Conservation (phyloP, 1,140 invertebrate genomes). For the Drosophila neocordata region DNA sequence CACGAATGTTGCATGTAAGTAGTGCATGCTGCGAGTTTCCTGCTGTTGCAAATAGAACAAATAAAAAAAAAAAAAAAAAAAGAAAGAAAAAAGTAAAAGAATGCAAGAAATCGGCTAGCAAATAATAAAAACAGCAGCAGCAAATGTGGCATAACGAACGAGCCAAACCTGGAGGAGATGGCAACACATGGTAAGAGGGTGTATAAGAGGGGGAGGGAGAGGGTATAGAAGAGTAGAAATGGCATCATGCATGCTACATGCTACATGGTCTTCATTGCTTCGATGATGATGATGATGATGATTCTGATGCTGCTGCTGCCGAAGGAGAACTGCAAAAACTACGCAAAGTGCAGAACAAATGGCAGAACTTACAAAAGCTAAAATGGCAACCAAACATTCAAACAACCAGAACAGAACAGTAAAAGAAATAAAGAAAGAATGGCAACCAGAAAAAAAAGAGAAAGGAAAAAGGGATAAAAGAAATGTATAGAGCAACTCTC, state of each 20-base stretch:
- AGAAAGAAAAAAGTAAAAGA: slow-evolving; percentile 12
- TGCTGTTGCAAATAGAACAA: too few relatives aligned
- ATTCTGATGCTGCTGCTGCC: slow-evolving; percentile 9
- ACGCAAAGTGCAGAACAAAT: slow-evolving; percentile 76
- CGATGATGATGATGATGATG: slow-evolving; percentile 7
- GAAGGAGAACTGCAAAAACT: slow-evolving; percentile 64
- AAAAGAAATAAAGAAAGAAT: slow-evolving; percentile 16
- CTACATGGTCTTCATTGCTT: slow-evolving; percentile 13
- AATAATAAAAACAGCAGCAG: slow-evolving; percentile 52
- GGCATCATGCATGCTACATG: slow-evolving; percentile 8
- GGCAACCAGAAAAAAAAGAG: slow-evolving; percentile 28
- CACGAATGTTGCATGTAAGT: slow-evolving; percentile 37
- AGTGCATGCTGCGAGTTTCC: slow-evolving; percentile 4
- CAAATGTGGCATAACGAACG: slow-evolving; percentile 69
- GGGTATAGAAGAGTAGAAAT: background rate
- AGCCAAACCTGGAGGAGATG: background rate
- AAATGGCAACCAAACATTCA: slow-evolving; percentile 67
- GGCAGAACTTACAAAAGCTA: slow-evolving; percentile 74
- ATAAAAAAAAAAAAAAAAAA: background rate
- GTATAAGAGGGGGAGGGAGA: background rate
- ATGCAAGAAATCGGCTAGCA: slow-evolving; percentile 51
- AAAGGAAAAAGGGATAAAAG: slow-evolving; percentile 14
- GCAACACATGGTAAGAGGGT: background rate
- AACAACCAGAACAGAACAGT: slow-evolving; percentile 17
- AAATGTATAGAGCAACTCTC: background rate